Base-by-base conservation (phyloP, 92 coral and sea anemone species). In the Epizoanthus scotinus region DNA sequence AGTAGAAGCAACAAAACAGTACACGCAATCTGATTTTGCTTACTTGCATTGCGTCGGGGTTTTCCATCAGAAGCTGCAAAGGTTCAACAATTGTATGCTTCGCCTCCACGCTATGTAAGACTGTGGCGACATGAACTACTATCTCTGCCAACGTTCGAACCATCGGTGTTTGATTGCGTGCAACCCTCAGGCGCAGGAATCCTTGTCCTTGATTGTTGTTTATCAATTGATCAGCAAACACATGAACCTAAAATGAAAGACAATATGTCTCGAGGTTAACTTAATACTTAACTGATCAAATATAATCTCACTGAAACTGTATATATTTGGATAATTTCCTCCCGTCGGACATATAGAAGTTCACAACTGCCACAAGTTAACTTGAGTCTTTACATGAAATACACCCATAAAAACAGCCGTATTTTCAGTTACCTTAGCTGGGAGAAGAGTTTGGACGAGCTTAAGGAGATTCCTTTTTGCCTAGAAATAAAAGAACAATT, bases 1-100 rank as follows among this genome's bases (percentile, higher is more conserved):
- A 0, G 40, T 34, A 6, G 40, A 34, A 34, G 40, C 40, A 34
- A 34, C 6, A 34, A 34, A 34, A 34, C 6, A 0, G 40, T 2
- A 34, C 40, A 19, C 17, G 34, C 8, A 44, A 14, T 12, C 14
- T 53, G 20, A 3, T 19, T 0, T 44, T 20, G 24, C 84, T 54
- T 90, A 87, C 94, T 83, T 13, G 61, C 89, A 92, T 64, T 5
- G 52, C 52, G 26, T 63, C 84, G 50, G 97, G 93, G 62, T 78
- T 70, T 52, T 81, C 82, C 87, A 90, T 83, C 38, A 90, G 83
- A 25, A 86, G 77, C 59, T 85, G 84, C 72, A 90, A 77, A 40
- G 94, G 90, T 36, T 71, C 88, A 54, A 86, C 71, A 19, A 87
- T 62, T 21, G 90, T 84, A 20, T 69, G 50, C 31, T 55, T 61